Base-by-base conservation (phyloP, 2,797 vertebrate species). In the Takifugu ocellatus region DNA sequence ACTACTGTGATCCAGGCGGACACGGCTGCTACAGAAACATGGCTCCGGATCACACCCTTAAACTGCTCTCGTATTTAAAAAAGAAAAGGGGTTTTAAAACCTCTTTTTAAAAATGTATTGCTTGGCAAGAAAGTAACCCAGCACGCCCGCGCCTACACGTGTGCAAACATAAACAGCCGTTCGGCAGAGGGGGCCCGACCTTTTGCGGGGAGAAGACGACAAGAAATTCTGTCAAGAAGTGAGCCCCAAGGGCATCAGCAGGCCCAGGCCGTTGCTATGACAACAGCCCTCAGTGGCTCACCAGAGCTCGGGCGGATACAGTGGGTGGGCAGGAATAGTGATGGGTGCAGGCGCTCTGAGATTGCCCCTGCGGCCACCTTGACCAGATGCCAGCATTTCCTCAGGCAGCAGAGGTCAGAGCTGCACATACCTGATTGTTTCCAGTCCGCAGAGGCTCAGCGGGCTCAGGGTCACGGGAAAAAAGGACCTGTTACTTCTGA, bases 211-310 rank as follows among this genome's bases (percentile, higher is more conserved):
- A 69, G 78, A 84, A 75, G 77, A 79, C 82, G 68, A 64, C 2
- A 49, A 87, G 76, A 78, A 79, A 85, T 83, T 79, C 75, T 90
- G 77, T 86, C 84, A 85, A 88, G 84, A 89, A 89, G 84, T 66
- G 51, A 77, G 86, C 79, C 81, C 74, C 81, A 84, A 85, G 85
- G 88, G 83, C 89, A 89, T 77, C 54, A 17, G 76, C 72, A 70
- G 66, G 78, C 78, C 83, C 59, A 21, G 72, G 57, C 44, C 27
- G 90, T 92, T 90, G 82, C 90, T 84, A 92, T 92, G 87, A 74
- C 78, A 77, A 92, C 89, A 2, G 74, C 77, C 66, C 73, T 63
- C 5, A 16, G 51, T 62, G 54, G 64, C 65, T 59, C 44, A 65
- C 33, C 44, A 46, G 63, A 59, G 75, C 82, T 70, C 48, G 26